Evolutionary conservation across 2,797 vertebrate species (phyloP), one percentile per base, ranked within the genome.

Genomic region (Caiman crocodilus): DNA sequence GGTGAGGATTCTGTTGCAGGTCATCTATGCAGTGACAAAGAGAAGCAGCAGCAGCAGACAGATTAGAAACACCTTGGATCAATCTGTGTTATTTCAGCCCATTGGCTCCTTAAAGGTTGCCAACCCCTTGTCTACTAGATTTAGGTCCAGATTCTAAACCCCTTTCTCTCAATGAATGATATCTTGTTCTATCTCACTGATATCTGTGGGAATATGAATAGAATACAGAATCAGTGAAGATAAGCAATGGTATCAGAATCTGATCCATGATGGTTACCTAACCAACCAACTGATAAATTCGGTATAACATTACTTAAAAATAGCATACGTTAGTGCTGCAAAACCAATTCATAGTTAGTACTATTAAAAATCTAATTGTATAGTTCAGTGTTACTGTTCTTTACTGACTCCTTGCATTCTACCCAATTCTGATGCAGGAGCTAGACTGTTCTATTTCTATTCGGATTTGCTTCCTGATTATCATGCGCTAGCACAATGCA

Each of bases 181-280:
- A 5, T 23, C 30, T 23, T 30, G 26, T 12, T 81, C 30, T 61
- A 57, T 64, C 67, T 30, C 17, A 58, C 60, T 77, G 78, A 82
- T 83, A 82, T 23, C 18, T 2, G 1, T 3, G 65, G 32, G 64
- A 42, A 12, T 78, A 18, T 42, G 71, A 71, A 35, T 3, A 3
- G 0, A 6, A 7, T 0, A 1, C 87, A 55, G 60, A 0, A 0
- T 58, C 30, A 6, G 7, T 90, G 0, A 0, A 30, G 4, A 14
- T 4, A 2, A 55, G 35, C 56, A 55, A 35, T 64, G 0, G 2
- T 69, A 5, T n/a, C 32, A 69, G 50, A 78, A n/a, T 67, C 60
- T 30, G 21, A 55, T 42, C 21, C 58, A 17, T 56, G 17, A 0
- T 55, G 57, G 17, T 23, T 90, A 23, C 21, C 9, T 92, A 1